These are phyloP conservation scores for Arctopsyche grandis DNA, from an alignment of 1,140 invertebrate species.

Conservation along the genomic window DNA sequence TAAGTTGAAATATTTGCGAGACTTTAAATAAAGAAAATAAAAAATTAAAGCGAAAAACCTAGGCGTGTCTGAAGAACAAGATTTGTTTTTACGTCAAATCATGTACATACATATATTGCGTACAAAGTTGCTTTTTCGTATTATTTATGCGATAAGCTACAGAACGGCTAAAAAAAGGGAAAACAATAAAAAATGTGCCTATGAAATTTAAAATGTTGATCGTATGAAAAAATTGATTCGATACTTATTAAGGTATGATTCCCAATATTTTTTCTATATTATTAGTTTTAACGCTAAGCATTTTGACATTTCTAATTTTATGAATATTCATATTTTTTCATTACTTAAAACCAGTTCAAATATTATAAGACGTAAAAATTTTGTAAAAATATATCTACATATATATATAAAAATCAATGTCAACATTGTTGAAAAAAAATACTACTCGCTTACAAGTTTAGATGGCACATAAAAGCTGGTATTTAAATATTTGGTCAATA, in stretches of 20 bases:
- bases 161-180: neutral
- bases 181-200: neutral
- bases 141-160: neutral
- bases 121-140: neutral
- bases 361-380: neutral
- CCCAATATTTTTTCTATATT: neutral
- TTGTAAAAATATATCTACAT: neutral
- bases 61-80: neutral
- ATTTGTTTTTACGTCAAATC: neutral
- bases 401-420: too few species aligned
- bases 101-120: neutral
- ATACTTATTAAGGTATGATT: neutral
- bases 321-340: neutral
- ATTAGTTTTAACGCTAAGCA: neutral
- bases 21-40: neutral
- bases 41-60: neutral
- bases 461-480: too few species aligned
- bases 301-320: neutral
- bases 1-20: conserved; percentile 14
- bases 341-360: neutral
- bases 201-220: neutral
- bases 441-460: too few species aligned
- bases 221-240: neutral
- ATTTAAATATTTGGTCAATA: too few species aligned
- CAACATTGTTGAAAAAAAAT: too few species aligned